Base-by-base conservation (phyloP, 2,797 vertebrate genomes). In the Pogoniulus pusillus region DNA sequence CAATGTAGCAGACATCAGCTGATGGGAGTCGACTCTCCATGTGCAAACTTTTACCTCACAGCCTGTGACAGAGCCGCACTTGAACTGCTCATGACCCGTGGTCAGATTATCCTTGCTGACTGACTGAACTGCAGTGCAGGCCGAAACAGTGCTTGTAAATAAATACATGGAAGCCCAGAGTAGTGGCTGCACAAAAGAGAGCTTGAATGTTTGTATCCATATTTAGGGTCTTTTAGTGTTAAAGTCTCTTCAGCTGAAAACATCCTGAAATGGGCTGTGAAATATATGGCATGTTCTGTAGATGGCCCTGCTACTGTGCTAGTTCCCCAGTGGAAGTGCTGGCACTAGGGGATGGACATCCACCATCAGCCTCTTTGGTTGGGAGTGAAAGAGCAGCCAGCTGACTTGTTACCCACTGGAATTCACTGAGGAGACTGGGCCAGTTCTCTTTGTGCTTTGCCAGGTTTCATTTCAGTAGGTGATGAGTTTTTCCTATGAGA, bases 81-180 rank as follows among this genome's bases (percentile, higher is more conserved):
- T 85, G 93, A 88, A 32, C 84, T 90, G 71, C 82, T 89, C 11
- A 2, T 84, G 89, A 72, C 64, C 88, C 57, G 49, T 64, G 74
- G 43, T 70, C 64, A 57, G 11, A 16, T 92, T 69, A 20, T 51
- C 47, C 73, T 69, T 51, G n/a, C 54, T 41, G 6, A 80, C 55
- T 19, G 60, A 7, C 87, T 65, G 43, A 39, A 9, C 71, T 65
- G 51, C 26, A 39, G 9, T 26, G 30, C 17, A 2, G 5, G 5
- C 45, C 82, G 27, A 8, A 75, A 30, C 23, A n/a, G 3, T 53
- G 53, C 79, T 82, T 60, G 66, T 54, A 75, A 87, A 90, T 70
- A 82, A 82, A 79, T 24, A 63, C 57, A 47, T 24, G 20, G 37
- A 29, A 93, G 30, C 68, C 51, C 35, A 11, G 8, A 60, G 59